Evolutionary conservation across 2,888 invertebrate species (phyloP).

Genomic region (Venustoraphidia nigricollis): DNA sequence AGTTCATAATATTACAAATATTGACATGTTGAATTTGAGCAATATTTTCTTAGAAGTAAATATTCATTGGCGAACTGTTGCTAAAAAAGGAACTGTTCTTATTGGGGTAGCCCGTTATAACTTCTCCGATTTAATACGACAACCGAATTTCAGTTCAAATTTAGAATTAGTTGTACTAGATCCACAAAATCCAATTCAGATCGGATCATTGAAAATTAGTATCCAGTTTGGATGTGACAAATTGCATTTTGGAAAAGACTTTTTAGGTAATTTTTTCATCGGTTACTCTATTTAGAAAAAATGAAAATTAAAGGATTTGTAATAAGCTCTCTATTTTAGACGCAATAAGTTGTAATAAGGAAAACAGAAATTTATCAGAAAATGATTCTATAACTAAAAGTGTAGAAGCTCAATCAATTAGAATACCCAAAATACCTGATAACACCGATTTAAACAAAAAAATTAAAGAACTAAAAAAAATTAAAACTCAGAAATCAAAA

Average conservation of each 20-base stretch:
- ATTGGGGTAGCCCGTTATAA: conserved; percentile 29
- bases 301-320: background rate
- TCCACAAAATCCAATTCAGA: conserved; percentile 26
- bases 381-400: conserved; percentile 9
- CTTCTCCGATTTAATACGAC: conserved; percentile 22
- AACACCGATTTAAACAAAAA: too few species aligned
- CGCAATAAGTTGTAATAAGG: conserved; percentile 16
- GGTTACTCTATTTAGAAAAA: background rate
- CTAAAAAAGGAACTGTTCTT: conserved; percentile 26
- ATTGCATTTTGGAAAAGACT: conserved; percentile 33
- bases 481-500: too few species aligned
- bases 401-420: background rate
- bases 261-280: conserved; percentile 23
- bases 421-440: too few species aligned
- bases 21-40: conserved; percentile 19
- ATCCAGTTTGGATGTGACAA: conserved; percentile 31
- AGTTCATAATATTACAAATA: conserved; percentile 26
- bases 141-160: conserved; percentile 22
- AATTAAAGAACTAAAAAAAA: too few species aligned
- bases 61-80: conserved; percentile 28
- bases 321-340: conserved; percentile 14
- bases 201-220: conserved; percentile 29
- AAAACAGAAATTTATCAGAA: conserved; percentile 13
- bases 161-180: conserved; percentile 26
- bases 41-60: conserved; percentile 26